These are phyloP conservation scores for Drosophila nr. perissopoda DNA, from an alignment of 2,888 invertebrate genomes.

Conservation along the genomic window DNA sequence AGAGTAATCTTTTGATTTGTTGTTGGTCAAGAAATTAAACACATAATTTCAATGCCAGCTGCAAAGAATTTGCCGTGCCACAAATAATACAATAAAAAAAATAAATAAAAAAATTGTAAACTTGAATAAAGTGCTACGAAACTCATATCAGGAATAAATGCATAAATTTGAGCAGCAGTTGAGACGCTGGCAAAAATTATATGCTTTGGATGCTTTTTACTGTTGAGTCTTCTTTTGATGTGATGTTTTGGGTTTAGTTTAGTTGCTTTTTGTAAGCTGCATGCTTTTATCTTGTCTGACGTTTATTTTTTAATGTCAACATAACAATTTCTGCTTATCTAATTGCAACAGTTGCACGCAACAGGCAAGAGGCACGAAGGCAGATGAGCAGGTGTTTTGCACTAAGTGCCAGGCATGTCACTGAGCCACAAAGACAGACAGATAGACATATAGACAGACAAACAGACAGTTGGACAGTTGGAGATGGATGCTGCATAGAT, in stretches of 20 bases:
- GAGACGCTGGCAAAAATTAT: not conserved
- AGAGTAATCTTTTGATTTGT: not conserved
- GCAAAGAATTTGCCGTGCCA: not conserved
- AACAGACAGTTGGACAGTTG: slow-evolving; percentile 10
- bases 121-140: not conserved
- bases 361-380: slow-evolving; percentile 27
- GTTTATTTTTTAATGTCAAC: slow-evolving; percentile 70
- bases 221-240: not conserved
- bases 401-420: slow-evolving; percentile 71
- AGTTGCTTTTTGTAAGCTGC: not conserved
- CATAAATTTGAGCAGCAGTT: not conserved
- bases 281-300: slow-evolving; percentile 58
- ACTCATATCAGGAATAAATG: not conserved
- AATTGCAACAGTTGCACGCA: slow-evolving; percentile 75
- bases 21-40: not conserved
- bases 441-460: not conserved
- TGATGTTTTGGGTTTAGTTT: not conserved
- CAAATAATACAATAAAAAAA: not conserved
- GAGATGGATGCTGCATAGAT: slow-evolving; percentile 25
- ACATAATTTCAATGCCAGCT: not conserved
- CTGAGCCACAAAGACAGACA: slow-evolving; percentile 9
- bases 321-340: slow-evolving; percentile 81
- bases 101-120: not conserved
- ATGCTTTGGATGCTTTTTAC: not conserved
- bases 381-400: slow-evolving; percentile 76